A percentile compares a stretch with the other conserved stretches of the same genome.
phyloP scores from a whole-genome alignment of 2,888 invertebrate species.

The Petrophora chlorosata region DNA sequence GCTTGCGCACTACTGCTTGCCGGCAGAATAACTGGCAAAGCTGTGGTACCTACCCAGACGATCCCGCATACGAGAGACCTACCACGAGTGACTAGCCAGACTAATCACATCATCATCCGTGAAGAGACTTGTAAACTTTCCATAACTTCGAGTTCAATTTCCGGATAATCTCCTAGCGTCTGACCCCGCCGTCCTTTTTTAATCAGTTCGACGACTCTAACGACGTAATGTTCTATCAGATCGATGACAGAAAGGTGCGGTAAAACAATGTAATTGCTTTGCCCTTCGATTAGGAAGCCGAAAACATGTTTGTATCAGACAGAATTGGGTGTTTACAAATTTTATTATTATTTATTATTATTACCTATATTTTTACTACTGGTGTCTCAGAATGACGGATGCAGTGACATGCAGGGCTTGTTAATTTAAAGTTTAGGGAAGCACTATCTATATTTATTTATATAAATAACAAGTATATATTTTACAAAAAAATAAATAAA shows the following conservation, averaged over 20 bases:
- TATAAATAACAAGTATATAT: too few relatives aligned
- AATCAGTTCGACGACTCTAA: conserved; percentile 18
- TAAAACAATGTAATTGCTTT: conserved; percentile 3
- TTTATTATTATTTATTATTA: too few relatives aligned
- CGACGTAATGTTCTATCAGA: conserved; percentile 3
- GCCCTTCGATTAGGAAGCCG: background rate
- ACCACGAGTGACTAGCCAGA: background rate
- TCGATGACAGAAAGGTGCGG: conserved; percentile 7
- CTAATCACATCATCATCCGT: background rate
- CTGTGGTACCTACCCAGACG: too few relatives aligned
- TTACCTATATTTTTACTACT: too few relatives aligned
- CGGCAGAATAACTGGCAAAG: too few relatives aligned
- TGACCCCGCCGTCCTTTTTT: conserved; percentile 5
- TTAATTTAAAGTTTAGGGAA: too few relatives aligned
- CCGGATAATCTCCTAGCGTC: conserved; percentile 19
- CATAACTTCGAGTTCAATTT: conserved; percentile 12
- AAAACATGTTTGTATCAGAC: conserved; percentile 1
- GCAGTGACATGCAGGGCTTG: too few relatives aligned
- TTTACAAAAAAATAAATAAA: too few relatives aligned
- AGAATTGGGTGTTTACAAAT: too few relatives aligned
- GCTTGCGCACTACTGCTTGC: too few relatives aligned
- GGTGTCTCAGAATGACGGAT: too few relatives aligned
- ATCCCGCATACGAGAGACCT: background rate
- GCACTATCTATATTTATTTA: too few relatives aligned
- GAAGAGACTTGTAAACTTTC: conserved; percentile 11